Evolutionary conservation across 2,113 vertebrate species (phyloP), one percentile per base, ranked within the genome.

Genomic region (Malurus alboscapulatus): DNA sequence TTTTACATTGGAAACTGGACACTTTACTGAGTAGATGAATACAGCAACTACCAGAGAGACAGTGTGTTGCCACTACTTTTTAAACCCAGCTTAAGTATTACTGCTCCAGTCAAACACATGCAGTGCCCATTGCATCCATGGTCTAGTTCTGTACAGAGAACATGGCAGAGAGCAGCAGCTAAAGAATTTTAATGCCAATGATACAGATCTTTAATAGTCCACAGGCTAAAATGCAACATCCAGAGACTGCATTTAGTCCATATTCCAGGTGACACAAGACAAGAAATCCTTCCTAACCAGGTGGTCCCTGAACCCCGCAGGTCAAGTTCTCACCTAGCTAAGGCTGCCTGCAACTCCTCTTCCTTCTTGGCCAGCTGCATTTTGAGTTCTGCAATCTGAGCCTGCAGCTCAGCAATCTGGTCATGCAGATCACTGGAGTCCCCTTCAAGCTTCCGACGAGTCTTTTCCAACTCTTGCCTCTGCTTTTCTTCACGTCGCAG

Each of bases 331-430:
- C 91, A 99, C 99, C 99, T 99, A 97, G 98, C 98, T 84, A 99
- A 97, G 29, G 99, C 98, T 7, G 98, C 98, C 95, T 99, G 99
- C 18, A 99, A 98, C 87, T 99, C 99, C 88, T 99, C 99, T 88
- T 99, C 99, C 80, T 99, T 99, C 97, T 99, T 99, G 68, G 99
- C 99, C 66, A 99, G 98, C 79, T 99, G 99, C 76, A 99, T 98
- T 81, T 99, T 98, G 66, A 99, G 98, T 95, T 99, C 99, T 0
- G 99, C 99, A 7, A 99, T 99, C 98, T 99, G 99, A 32, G 99
- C 99, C 97, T 99, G 99, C 61, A 99, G 98, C 96, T 99, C 99
- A 0, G 99, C 98, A 12, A 99, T 99, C 97, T 99, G 99, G 96
- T 99, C 99, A 4, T 97, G 97, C 15, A 98, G 97, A 86, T 99